phyloP scores from a whole-genome alignment of 2,888 invertebrate genomes.

The Rotaria macrura region DNA sequence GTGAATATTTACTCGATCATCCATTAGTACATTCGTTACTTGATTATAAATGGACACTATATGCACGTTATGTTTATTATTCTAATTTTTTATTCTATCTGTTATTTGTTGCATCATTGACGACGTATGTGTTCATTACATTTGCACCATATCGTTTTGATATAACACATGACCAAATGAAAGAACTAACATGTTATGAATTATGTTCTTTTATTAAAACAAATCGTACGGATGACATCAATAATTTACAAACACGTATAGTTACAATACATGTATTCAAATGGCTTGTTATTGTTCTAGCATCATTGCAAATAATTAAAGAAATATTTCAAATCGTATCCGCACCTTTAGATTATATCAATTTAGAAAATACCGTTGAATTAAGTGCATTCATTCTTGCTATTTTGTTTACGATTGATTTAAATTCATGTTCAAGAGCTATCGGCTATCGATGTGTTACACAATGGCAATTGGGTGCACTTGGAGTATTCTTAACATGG shows the following conservation, averaged over 20 bases:
- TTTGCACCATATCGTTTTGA: conserved; percentile 38
- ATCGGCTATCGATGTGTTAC: conserved; percentile 23
- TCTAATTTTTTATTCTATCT: conserved; percentile 50
- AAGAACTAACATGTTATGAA: not conserved
- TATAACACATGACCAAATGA: conserved; percentile 22
- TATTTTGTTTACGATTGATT: conserved; percentile 16
- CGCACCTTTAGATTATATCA: not conserved
- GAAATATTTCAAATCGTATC: not conserved
- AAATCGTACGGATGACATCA: not conserved
- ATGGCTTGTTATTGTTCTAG: conserved; percentile 4
- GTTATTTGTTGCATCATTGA: conserved; percentile 50
- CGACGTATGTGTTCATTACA: conserved; percentile 48
- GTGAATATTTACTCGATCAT: conserved; percentile 51
- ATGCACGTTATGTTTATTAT: conserved; percentile 53
- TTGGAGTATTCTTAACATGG: conserved; percentile 52
- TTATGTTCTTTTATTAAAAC: not conserved
- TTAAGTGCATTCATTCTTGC: not conserved
- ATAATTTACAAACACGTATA: not conserved
- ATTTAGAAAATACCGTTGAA: conserved; percentile 9
- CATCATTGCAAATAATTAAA: not conserved
- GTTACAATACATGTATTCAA: not conserved
- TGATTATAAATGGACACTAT: conserved; percentile 52
- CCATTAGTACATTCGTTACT: conserved; percentile 52
- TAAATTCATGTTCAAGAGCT: not conserved
- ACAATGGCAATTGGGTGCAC: conserved; percentile 42